Evolutionary conservation across 92 coral and sea anemone species (phyloP).

Genomic region (Epizoanthus illoricatus): DNA sequence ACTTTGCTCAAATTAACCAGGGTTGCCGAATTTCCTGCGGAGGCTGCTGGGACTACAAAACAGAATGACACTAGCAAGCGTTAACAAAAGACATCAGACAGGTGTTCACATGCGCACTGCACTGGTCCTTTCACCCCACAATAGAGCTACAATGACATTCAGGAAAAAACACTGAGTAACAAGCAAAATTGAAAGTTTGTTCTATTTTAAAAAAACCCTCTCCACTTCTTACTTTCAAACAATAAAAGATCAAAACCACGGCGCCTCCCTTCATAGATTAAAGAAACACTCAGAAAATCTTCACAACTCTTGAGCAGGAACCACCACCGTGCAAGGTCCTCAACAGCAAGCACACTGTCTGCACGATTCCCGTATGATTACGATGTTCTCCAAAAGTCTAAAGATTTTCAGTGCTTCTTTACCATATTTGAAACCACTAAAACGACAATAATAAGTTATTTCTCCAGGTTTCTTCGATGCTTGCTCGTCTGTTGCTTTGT

Average conservation of each 20-base stretch:
- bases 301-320: neutral
- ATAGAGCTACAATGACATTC: neutral
- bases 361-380: no score
- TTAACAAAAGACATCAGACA: neutral
- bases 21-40: no score
- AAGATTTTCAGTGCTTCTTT: neutral
- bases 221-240: neutral
- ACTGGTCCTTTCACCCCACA: neutral
- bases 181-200: neutral
- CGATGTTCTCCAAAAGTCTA: neutral
- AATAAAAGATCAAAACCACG: neutral
- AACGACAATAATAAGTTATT: neutral
- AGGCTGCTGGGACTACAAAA: no score
- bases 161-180: neutral
- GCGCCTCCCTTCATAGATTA: neutral
- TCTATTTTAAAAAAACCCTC: neutral
- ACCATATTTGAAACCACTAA: neutral
- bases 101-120: no score
- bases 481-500: neutral
- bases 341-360: no score
- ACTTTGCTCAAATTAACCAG: no score
- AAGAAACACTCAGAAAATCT: neutral
- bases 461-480: neutral
- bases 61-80: no score
- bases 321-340: neutral